These are phyloP conservation scores for Selenia dentaria DNA, from an alignment of 2,888 invertebrate species.

Conservation along the genomic window DNA sequence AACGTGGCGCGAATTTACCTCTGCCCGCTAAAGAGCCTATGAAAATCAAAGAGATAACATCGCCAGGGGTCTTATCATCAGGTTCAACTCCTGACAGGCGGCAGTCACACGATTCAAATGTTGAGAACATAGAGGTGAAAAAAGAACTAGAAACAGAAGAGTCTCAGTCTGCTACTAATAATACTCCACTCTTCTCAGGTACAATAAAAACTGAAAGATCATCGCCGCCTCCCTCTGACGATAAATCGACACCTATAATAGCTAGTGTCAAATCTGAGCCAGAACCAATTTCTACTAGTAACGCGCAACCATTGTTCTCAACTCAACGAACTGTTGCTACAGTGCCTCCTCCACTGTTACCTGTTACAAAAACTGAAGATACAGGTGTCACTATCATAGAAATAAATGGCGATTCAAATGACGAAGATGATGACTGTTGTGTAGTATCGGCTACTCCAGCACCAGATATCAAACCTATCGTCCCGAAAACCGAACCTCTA, in stretches of 20 bases:
- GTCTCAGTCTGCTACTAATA: slow-evolving; percentile 36
- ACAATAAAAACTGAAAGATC: slow-evolving; percentile 70
- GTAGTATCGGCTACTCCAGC: slow-evolving; percentile 77
- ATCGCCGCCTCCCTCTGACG: slow-evolving; percentile 52
- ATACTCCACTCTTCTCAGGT: slow-evolving; percentile 59
- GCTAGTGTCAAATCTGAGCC: slow-evolving; percentile 68
- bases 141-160: slow-evolving; percentile 57
- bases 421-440: slow-evolving; percentile 79
- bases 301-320: slow-evolving; percentile 37
- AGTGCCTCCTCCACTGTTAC: slow-evolving; percentile 44
- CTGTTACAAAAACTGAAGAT: slow-evolving; percentile 69
- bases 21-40: slow-evolving; percentile 42
- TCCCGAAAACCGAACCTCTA: slow-evolving; percentile 65
- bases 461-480: slow-evolving; percentile 67
- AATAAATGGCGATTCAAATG: slow-evolving; percentile 78
- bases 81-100: slow-evolving; percentile 44
- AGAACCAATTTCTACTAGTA: slow-evolving; percentile 37
- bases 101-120: slow-evolving; percentile 45
- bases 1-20: slow-evolving; percentile 58
- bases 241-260: slow-evolving; percentile 55
- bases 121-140: slow-evolving; percentile 66
- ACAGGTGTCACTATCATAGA: slow-evolving; percentile 65
- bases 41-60: slow-evolving; percentile 36
- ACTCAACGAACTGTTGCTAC: slow-evolving; percentile 33
- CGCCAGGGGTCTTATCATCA: slow-evolving; percentile 26